Percentiles rank a stretch among this genome's conserved stretches.
phyloP scores from a whole-genome alignment of 2,888 invertebrate species.

The Phortica magna region DNA sequence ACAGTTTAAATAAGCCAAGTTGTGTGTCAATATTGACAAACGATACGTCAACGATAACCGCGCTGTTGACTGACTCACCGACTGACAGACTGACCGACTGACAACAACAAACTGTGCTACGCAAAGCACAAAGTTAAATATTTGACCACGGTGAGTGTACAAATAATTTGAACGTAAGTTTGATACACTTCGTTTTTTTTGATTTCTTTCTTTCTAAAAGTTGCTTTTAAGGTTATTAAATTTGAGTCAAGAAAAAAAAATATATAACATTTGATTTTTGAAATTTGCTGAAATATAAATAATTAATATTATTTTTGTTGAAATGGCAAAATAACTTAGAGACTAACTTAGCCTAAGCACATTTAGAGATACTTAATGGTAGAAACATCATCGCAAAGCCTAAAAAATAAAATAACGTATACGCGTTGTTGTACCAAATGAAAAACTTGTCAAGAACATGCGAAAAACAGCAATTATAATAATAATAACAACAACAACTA shows the following conservation, averaged over 20 bases:
- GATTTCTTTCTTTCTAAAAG: background rate
- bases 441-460: constrained; percentile 4
- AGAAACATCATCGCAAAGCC: background rate
- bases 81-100: background rate
- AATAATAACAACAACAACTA: too few species aligned
- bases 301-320: background rate
- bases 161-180: background rate
- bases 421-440: background rate
- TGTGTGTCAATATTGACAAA: constrained; percentile 19
- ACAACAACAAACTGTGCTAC: background rate
- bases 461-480: background rate
- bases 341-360: constrained; percentile 22
- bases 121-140: background rate
- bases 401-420: background rate
- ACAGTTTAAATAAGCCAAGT: constrained; percentile 19
- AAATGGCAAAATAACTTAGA: background rate
- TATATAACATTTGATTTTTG: background rate
- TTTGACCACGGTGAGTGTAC: background rate
- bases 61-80: background rate
- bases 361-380: background rate
- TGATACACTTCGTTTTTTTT: background rate
- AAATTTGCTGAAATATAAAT: constrained; percentile 13
- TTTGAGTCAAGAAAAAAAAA: background rate
- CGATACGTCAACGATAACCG: background rate
- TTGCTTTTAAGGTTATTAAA: background rate